Evolutionary conservation across 92 coral and sea anemone species (phyloP), one percentile per base, ranked within the genome.

Genomic region (Galaxea fascicularis): DNA sequence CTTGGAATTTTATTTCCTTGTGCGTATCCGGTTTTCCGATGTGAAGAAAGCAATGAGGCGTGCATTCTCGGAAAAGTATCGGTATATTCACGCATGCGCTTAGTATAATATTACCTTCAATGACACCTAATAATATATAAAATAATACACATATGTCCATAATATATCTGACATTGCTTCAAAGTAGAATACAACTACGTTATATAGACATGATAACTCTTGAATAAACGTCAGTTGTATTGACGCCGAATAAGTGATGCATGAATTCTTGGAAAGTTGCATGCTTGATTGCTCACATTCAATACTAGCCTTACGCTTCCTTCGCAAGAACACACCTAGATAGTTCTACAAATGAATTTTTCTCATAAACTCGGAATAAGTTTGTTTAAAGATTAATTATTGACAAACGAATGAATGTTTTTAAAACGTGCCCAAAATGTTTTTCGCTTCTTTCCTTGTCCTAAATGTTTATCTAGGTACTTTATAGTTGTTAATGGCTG

Each of bases 261-360:
- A 18, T 82, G 70, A 58, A 70, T 82, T 82, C 86, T 46, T 70
- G 59, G 86, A 82, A 82, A 82, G n/a, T 41, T 16, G 57, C 22
- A 54, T 26, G 78, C 86, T 35, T 54, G 44, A 71, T 6, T 69
- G 86, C 78, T 28, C 20, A 5, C 86, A 76, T 46, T 9, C 17
- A 15, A 22, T 3, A 18, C 5, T 31, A 21, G 56, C 56, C 22
- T 53, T 51, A 26, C 24, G 73, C 28, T 27, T 24, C 8, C 30
- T 68, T 12, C 4, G n/a, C 12, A 1, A 21, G 11, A 24, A 20
- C 22, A 1, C 26, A 41, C 14, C 46, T 41, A 11, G 68, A 21
- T 70, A 39, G 24, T 35, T 57, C 77, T 65, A 28, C 18, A 29
- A 47, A 77, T 4, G 17, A 0, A 1, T 45, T n/a, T 29, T 77